Base-by-base conservation (phyloP, 2,888 invertebrate species). In the Bombylius discolor region DNA sequence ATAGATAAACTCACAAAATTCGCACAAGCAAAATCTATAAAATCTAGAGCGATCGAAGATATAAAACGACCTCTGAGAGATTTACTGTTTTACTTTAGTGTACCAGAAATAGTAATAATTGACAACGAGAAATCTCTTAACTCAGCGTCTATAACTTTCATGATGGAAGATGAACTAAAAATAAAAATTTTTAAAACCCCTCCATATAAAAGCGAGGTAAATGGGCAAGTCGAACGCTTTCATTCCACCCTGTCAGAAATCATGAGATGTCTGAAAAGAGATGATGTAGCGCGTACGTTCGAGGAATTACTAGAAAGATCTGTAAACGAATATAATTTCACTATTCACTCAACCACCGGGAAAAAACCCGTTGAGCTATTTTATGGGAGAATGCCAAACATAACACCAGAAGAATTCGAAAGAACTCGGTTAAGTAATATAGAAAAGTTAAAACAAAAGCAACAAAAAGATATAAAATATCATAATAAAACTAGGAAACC, bases 101-200 rank as follows among this genome's bases (percentile, higher is more conserved):
- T n/a, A n/a, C n/a, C n/a, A n/a, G n/a, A n/a, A n/a, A n/a, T n/a
- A n/a, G n/a, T n/a, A n/a, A n/a, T n/a, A n/a, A n/a, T n/a, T n/a
- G 54, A 57, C 34, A 54, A 54, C 31, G 57, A 54, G 13, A n/a
- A n/a, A n/a, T n/a, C 33, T 5, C 34, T 57, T 3, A 53, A 53
- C 23, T 49, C 52, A 8, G 46, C 47, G 5, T 52, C 50, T 11
- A 56, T 59, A 23, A 44, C 31, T 5, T 49, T 42, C 12, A 46
- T 55, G 46, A 52, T 56, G 51, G 31, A 55, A 52, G 48, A 53
- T 33, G 33, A 51, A 34, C 33, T 56, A 23, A 33, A 46, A 4
- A 56, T 59, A 1, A 14, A 52, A 45, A 14, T 52, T 13, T 59
- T 48, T 42, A 55, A 46, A 44, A 54, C 55, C 13, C 36, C 47